These are phyloP conservation scores for Paradoxurus hermaphroditus DNA, from an alignment of 2,113 vertebrate genomes.

Conservation along the genomic window DNA sequence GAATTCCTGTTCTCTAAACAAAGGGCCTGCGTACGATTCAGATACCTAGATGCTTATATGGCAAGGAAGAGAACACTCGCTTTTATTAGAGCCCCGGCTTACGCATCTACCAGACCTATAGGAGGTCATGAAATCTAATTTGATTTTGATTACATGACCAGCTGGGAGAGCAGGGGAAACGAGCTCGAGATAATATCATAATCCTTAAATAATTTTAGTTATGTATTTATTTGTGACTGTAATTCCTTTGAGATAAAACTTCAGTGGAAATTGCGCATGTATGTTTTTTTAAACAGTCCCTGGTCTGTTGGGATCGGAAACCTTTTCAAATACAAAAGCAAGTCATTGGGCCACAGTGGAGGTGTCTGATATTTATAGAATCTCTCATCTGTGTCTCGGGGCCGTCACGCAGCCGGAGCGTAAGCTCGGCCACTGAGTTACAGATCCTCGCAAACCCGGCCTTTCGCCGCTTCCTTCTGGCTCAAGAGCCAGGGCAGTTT, in stretches of 20 bases:
- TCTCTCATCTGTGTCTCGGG: background rate
- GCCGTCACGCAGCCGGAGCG: background rate
- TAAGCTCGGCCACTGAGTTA: background rate
- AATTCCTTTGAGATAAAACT: conserved; percentile 41
- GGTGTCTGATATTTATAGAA: background rate
- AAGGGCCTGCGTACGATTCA: background rate
- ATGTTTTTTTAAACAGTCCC: background rate
- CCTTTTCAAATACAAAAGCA: conserved; percentile 19
- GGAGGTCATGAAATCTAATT: background rate
- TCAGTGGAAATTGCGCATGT: conserved; percentile 38
- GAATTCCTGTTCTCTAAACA: background rate
- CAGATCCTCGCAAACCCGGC: background rate
- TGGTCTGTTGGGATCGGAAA: background rate
- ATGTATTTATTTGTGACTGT: background rate
- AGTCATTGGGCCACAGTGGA: background rate
- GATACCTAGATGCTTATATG: background rate
- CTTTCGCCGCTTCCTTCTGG: background rate
- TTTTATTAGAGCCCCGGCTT: background rate
- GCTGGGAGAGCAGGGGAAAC: background rate
- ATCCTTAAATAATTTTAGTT: conserved; percentile 14
- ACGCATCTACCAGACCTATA: background rate
- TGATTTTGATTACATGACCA: background rate
- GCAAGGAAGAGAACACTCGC: background rate
- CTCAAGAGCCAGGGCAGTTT: background rate
- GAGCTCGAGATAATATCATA: background rate